Evolutionary conservation across 2,113 vertebrate species (phyloP), one percentile per base, ranked within the genome.

Genomic region (Sorex fumeus): DNA sequence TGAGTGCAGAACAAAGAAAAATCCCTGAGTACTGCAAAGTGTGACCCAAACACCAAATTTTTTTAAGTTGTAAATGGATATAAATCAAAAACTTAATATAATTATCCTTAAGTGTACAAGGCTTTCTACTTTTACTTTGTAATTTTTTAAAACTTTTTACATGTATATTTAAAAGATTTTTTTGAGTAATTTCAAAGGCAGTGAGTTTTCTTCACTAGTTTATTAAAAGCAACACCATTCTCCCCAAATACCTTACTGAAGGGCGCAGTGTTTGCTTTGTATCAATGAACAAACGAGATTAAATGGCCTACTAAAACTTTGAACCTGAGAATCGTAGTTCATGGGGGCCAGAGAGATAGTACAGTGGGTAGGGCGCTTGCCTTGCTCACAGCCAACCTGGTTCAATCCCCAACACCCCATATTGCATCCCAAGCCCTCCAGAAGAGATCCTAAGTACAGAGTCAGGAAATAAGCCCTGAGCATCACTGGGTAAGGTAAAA

Each of bases 171-270:
- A 80, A 45, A 27, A 87, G 32, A 6, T 36, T 80, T 81, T 81
- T 70, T 66, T 27, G 18, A 82, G 76, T 10, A 74, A 93, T 92
- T 80, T 77, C 64, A 87, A 83, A 72, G 13, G 8, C 16, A 88
- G 32, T 85, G 40, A 28, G 23, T 57, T 64, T 70, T 84, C 67
- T 93, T 90, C 74, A 89, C 2, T 75, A 25, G 12, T 83, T 30
- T 85, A 78, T 91, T 27, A 90, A 84, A 86, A 93, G 28, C 19
- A 88, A 18, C 32, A 91, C 19, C 36, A 91, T 60, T 91, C 71
- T 91, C 81, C 27, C 53, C 36, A 75, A 91, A 94, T 83, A 62
- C 32, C 16, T 50, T 85, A 21, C 2, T 32, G 8, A 92, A 7
- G 19, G 11, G 3, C 10, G 13, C 47, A 12, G 47, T 50, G 47